A percentile compares a stretch with the other conserved stretches of the same genome.
phyloP scores from a whole-genome alignment of 2,888 invertebrate genomes.

The Nasonovia ribisnigri region DNA sequence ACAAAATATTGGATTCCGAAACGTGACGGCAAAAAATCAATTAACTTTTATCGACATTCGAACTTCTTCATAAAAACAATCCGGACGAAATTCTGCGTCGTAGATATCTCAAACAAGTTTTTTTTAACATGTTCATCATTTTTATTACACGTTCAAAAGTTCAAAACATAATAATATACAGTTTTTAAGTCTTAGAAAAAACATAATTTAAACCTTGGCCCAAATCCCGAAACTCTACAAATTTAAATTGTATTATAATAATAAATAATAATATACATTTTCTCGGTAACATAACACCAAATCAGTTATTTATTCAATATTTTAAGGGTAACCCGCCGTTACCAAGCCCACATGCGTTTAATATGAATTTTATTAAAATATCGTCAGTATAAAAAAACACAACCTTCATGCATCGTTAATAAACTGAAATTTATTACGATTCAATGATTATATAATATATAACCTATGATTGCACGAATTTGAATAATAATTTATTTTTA shows the following conservation, averaged over 20 bases:
- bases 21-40: slow-evolving; percentile 1
- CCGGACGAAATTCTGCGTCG: neutral
- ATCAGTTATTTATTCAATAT: neutral
- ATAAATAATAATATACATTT: neutral
- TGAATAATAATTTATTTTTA: neutral
- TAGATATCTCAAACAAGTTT: slow-evolving; percentile 34
- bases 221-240: neutral
- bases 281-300: neutral
- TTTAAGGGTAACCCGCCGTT: neutral
- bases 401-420: neutral
- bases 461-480: neutral
- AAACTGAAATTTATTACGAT: neutral
- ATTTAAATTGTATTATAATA: neutral
- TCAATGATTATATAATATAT: neutral
- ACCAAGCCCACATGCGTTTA: neutral
- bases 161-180: neutral
- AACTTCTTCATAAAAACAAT: neutral
- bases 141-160: slow-evolving; percentile 15
- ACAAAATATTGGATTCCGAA: neutral
- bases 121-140: neutral
- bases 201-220: slow-evolving; percentile 42
- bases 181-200: neutral
- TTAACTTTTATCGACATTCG: neutral
- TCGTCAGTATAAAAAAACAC: neutral
- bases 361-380: neutral